These are phyloP conservation scores for Syrphus vitripennis DNA, from an alignment of 2,888 invertebrate genomes.

Conservation along the genomic window DNA sequence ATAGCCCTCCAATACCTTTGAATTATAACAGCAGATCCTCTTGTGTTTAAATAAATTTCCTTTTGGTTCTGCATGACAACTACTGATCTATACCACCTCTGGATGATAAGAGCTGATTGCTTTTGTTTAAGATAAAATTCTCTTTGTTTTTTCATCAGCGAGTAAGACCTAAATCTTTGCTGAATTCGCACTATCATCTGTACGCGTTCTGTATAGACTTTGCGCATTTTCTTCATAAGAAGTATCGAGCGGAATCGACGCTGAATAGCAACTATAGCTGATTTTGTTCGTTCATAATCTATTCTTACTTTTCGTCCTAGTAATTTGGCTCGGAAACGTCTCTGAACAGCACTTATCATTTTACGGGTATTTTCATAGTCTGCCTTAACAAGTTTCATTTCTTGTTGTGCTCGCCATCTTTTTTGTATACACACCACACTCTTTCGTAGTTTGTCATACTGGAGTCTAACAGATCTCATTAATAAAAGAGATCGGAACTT, in stretches of 20 bases:
- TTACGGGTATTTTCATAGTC: conserved; percentile 73
- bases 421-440: conserved; percentile 79
- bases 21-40: conserved; percentile 68
- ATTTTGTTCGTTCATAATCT: conserved; percentile 70
- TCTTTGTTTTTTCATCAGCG: conserved; percentile 73
- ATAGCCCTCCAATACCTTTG: conserved; percentile 78
- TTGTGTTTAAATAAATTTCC: conserved; percentile 67
- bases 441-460: conserved; percentile 72
- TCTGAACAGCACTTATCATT: conserved; percentile 76
- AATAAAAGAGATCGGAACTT: conserved; percentile 74
- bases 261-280: conserved; percentile 73
- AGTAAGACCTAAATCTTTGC: conserved; percentile 76
- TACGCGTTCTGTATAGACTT: conserved; percentile 72
- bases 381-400: conserved; percentile 52
- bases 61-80: conserved; percentile 55
- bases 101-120: conserved; percentile 73
- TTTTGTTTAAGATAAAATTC: conserved; percentile 70
- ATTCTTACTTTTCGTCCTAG: conserved; percentile 74
- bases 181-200: conserved; percentile 75
- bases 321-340: conserved; percentile 73
- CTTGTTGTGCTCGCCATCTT: conserved; percentile 79
- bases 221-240: conserved; percentile 72
- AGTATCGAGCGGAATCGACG: conserved; percentile 75
- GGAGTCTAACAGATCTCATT: conserved; percentile 70
- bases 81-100: conserved; percentile 75